Evolutionary conservation across 2,888 invertebrate species (phyloP).

Genomic region (Parasteatoda lunata): DNA sequence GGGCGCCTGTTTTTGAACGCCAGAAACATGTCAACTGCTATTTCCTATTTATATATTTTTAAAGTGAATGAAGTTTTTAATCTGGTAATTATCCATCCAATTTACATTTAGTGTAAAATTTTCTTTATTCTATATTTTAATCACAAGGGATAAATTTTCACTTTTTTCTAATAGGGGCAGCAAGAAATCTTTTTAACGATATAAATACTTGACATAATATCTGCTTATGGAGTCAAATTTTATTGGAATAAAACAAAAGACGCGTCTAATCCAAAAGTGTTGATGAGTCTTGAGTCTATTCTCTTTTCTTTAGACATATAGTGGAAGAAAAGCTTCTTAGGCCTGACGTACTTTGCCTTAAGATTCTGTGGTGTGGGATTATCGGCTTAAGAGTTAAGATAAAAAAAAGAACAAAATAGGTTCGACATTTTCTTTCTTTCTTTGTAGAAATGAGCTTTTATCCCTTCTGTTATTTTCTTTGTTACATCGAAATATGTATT

Average conservation of each 20-base stretch:
- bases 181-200: too few species aligned
- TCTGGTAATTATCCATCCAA: too few species aligned
- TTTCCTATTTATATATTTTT: too few species aligned
- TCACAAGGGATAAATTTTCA: too few species aligned
- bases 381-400: constrained; percentile 39
- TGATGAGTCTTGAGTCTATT: neutral
- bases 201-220: too few species aligned
- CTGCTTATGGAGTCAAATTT: neutral
- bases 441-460: neutral
- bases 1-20: too few species aligned
- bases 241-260: neutral
- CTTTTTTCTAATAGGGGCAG: too few species aligned
- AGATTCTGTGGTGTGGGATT: constrained; percentile 38
- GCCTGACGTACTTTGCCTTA: constrained; percentile 14
- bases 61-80: too few species aligned
- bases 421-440: neutral
- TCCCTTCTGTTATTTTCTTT: neutral
- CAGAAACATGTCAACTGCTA: too few species aligned
- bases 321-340: constrained; percentile 26
- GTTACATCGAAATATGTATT: too few species aligned
- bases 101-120: too few species aligned
- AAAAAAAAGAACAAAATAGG: constrained; percentile 21
- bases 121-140: too few species aligned
- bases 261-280: neutral
- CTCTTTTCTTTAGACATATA: neutral